A percentile compares a stretch with the other conserved stretches of the same genome.
Conservation (phyloP, 2,113 vertebrate genomes). For the Pachypanchax playfairii region DNA sequence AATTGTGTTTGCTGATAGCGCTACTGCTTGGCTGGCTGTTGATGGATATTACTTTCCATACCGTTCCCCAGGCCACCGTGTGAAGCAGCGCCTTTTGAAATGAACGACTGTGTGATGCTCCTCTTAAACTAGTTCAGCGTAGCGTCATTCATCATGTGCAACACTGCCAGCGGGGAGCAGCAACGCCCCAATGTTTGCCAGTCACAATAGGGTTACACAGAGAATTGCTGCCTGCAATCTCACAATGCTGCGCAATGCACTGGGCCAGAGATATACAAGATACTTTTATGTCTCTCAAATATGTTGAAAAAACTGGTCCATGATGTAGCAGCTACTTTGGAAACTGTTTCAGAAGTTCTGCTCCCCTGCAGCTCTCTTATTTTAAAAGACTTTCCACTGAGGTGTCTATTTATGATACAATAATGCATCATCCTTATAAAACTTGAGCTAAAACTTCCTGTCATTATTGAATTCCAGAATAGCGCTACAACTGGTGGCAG, state of each 20-base stretch:
- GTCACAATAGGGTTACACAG: constrained; percentile 61
- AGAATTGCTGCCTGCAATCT: constrained; percentile 52
- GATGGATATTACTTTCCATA: constrained; percentile 78
- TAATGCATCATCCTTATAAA: constrained; percentile 29
- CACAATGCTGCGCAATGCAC: constrained; percentile 39
- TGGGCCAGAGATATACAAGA: constrained; percentile 28
- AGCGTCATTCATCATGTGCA: constrained; percentile 71
- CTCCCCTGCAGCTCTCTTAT: constrained; percentile 14
- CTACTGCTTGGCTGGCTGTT: constrained; percentile 75
- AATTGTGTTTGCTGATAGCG: constrained; percentile 79
- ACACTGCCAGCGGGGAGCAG: constrained; percentile 55
- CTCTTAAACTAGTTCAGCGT: constrained; percentile 76
- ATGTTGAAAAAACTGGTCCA: constrained; percentile 20
- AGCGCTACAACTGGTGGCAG: no score
- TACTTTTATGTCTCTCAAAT: constrained; percentile 10
- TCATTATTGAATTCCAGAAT: no score
- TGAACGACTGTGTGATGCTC: constrained; percentile 73
- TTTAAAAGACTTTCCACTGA: constrained; percentile 28
- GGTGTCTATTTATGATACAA: constrained; percentile 7
- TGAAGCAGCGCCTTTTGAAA: constrained; percentile 71
- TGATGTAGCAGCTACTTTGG: constrained; percentile 24
- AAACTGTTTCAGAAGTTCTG: constrained; percentile 28
- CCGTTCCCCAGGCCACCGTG: constrained; percentile 63
- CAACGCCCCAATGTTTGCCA: constrained; percentile 56
- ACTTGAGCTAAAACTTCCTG: constrained; percentile 13